Evolutionary conservation across 2,888 invertebrate genomes (phyloP).

Genomic region (Zele albiditarsus): DNA sequence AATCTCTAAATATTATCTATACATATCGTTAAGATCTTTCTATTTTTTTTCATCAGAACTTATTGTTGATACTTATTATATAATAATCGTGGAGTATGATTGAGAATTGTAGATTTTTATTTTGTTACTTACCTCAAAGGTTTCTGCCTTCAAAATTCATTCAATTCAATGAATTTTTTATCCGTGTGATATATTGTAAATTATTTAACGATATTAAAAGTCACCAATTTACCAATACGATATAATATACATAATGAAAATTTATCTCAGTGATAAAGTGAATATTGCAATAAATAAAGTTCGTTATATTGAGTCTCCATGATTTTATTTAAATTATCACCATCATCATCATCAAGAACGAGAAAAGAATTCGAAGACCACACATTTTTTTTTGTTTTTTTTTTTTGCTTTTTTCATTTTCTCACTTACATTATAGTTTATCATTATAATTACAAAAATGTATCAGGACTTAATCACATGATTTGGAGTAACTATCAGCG

Average conservation of each 20-base stretch:
- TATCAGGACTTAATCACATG: conserved; percentile 47
- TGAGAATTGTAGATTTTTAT: conserved; percentile 23
- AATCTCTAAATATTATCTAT: neutral
- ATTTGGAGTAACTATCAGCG: conserved; percentile 43
- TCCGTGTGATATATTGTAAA: conserved; percentile 1
- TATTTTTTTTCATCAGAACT: conserved; percentile 11
- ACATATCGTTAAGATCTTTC: conserved; percentile 4
- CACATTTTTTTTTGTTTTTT: conserved; percentile 38
- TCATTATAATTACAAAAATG: conserved; percentile 55
- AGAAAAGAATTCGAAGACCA: conserved; percentile 27
- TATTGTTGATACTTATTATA: conserved; percentile 22
- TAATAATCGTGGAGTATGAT: conserved; percentile 18
- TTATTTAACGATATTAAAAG: neutral
- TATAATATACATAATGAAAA: conserved; percentile 6
- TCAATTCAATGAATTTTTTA: conserved; percentile 12
- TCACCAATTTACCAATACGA: conserved; percentile 14
- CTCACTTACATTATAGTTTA: conserved; percentile 51
- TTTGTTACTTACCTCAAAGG: conserved; percentile 50
- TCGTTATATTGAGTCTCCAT: conserved; percentile 22
- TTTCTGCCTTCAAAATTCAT: conserved; percentile 41
- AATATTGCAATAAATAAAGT: neutral
- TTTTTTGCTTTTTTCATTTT: conserved; percentile 35
- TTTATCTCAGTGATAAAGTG: neutral
- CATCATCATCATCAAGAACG: conserved; percentile 20
- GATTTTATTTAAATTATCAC: conserved; percentile 31